Evolutionary conservation across 2,888 invertebrate species (phyloP).

Genomic region (Biston betularia): DNA sequence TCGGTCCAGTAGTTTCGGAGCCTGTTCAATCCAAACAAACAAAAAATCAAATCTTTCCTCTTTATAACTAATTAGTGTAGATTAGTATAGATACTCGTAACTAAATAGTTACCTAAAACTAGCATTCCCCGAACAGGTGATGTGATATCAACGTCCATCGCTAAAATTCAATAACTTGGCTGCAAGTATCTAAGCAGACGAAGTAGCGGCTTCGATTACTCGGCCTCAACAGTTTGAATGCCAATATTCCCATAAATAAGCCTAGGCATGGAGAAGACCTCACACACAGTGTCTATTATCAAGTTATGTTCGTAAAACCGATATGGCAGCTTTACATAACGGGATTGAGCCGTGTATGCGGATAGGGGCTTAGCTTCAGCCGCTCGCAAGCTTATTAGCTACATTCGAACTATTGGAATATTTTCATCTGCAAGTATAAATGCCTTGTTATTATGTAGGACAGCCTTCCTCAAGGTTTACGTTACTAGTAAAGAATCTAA

Average conservation of each 20-base stretch:
- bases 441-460: constrained; percentile 1
- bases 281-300: constrained; percentile 30
- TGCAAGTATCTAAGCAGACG: constrained; percentile 8
- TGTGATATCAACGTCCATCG: constrained; percentile 4
- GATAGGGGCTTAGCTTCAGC: constrained; percentile 28
- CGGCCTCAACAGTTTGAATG: constrained; percentile 27
- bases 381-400: constrained; percentile 38
- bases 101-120: constrained; percentile 1
- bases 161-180: constrained; percentile 12
- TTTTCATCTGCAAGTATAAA: constrained; percentile 18
- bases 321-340: constrained; percentile 50
- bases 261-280: constrained; percentile 25
- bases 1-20: too few species aligned
- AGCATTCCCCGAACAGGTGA: background rate
- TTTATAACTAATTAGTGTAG: too few species aligned
- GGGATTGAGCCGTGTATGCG: constrained; percentile 47
- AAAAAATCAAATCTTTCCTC: too few species aligned
- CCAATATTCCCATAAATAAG: constrained; percentile 31
- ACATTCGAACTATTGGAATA: constrained; percentile 28
- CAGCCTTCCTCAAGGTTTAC: background rate
- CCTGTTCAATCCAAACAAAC: too few species aligned
- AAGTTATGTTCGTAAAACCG: constrained; percentile 34
- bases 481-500: background rate
- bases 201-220: constrained; percentile 29
- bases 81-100: background rate